Conservation (phyloP, 2,888 invertebrate genomes). For the Quadroppia sp. region DNA sequence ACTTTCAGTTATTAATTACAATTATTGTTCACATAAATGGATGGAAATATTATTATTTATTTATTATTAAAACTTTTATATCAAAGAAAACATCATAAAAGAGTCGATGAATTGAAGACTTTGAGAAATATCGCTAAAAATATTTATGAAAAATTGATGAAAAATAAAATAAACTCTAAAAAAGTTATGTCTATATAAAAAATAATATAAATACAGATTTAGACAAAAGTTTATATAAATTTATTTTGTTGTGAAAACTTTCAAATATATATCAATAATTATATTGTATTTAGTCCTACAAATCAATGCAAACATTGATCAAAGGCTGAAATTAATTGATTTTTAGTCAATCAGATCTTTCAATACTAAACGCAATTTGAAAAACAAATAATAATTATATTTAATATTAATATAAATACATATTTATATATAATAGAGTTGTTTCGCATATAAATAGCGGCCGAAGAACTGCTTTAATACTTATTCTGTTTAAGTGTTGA, state of each 20-base stretch:
- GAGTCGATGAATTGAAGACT: not conserved
- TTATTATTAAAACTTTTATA: slow-evolving; percentile 5
- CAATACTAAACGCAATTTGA: too few relatives aligned
- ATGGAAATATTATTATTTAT: not conserved
- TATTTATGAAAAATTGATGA: not conserved
- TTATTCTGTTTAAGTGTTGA: not conserved
- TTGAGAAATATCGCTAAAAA: slow-evolving; percentile 7
- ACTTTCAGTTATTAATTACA: slow-evolving; percentile 28
- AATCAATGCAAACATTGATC: not conserved
- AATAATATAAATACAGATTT: not conserved
- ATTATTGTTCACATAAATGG: not conserved
- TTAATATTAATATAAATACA: not conserved
- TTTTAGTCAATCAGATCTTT: not conserved
- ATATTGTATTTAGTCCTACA: slow-evolving; percentile 26
- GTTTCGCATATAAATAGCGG: not conserved
- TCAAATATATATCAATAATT: not conserved
- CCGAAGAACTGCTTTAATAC: not conserved
- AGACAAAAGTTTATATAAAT: not conserved
- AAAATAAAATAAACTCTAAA: slow-evolving; percentile 31
- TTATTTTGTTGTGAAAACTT: too few relatives aligned
- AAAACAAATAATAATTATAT: not conserved
- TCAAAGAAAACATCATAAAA: not conserved
- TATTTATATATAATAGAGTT: not conserved
- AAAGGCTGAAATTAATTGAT: slow-evolving; percentile 21
- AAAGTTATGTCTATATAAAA: not conserved